Evolutionary conservation across 2,113 vertebrate genomes (phyloP).

Genomic region (Phalacrocorax brasilianus): DNA sequence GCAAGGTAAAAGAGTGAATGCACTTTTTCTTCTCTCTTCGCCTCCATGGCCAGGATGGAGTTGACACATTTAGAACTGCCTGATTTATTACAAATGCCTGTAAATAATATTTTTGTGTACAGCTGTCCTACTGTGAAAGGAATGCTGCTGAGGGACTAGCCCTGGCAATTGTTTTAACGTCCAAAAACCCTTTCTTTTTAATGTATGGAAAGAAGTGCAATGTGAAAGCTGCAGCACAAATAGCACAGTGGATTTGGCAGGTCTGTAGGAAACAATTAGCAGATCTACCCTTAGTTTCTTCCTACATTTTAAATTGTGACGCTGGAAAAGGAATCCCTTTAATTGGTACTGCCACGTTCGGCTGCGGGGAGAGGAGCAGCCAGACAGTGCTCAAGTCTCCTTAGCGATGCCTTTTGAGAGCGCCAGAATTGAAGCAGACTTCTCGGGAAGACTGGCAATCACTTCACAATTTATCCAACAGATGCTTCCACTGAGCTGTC

Average conservation of each 20-base stretch:
- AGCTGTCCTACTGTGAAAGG: conserved; percentile 44
- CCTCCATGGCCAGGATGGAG: conserved; percentile 42
- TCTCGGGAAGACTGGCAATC: not conserved
- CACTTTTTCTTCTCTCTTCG: conserved; percentile 30
- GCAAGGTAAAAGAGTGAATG: conserved; percentile 43
- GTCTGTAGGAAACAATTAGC: not conserved
- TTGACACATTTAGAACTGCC: conserved; percentile 37
- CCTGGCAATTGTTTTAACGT: not conserved
- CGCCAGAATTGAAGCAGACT: conserved; percentile 20
- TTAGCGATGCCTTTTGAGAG: conserved; percentile 5
- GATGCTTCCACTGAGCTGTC: conserved; percentile 22
- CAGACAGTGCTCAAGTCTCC: not conserved
- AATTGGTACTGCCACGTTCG: conserved; percentile 30
- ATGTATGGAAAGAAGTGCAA: not conserved
- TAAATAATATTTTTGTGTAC: conserved; percentile 68
- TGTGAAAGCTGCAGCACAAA: not conserved
- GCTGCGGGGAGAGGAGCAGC: conserved; percentile 23
- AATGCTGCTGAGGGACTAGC: not conserved
- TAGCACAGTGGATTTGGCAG: not conserved
- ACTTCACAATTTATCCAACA: conserved; percentile 41
- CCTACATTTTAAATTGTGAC: not conserved
- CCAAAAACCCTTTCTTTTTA: not conserved
- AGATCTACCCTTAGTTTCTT: not conserved
- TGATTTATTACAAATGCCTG: conserved; percentile 68
- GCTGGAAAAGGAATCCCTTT: conserved; percentile 2